Percentiles rank a stretch among this genome's conserved stretches.
Evolutionary conservation across 2,113 vertebrate species (phyloP).

Genomic region (Python bivittatus): DNA sequence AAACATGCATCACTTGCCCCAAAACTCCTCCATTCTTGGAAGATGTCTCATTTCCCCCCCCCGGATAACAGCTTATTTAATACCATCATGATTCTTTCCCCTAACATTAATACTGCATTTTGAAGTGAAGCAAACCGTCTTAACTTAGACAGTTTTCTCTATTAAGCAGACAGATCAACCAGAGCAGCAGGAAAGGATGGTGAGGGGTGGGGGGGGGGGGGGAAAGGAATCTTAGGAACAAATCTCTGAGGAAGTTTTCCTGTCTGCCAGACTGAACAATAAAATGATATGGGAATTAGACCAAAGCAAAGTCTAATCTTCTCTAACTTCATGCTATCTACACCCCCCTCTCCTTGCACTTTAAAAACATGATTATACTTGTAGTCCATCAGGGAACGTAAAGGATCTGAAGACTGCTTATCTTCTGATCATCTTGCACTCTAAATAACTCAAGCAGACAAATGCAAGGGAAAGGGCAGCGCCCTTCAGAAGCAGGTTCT

Average conservation of each 20-base stretch:
- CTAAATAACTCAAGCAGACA: neutral
- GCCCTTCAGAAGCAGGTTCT: neutral
- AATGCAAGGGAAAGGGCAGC: neutral
- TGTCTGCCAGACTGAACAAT: conserved; percentile 1
- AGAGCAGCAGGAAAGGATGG: rapidly evolving
- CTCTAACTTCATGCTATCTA: rapidly evolving
- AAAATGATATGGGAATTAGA: neutral
- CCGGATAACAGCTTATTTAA: neutral
- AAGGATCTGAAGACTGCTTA: neutral
- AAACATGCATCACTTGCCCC: neutral
- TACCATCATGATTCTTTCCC: neutral
- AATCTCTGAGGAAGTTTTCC: neutral
- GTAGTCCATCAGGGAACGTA: neutral
- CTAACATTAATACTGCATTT: neutral
- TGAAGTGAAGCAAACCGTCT: neutral
- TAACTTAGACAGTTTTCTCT: neutral
- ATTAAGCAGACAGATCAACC: neutral
- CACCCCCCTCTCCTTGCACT: neutral
- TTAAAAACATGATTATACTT: neutral
- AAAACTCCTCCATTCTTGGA: neutral
- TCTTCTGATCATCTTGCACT: conserved; percentile 11
- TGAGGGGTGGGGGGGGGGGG: neutral
- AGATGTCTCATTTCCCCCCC: neutral
- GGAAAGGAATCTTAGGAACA: neutral
- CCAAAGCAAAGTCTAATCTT: neutral